A percentile compares a stretch with the other conserved stretches of the same genome.
Evolutionary conservation across 2,113 vertebrate species (phyloP).

Genomic region (Hippocampus abdominalis): DNA sequence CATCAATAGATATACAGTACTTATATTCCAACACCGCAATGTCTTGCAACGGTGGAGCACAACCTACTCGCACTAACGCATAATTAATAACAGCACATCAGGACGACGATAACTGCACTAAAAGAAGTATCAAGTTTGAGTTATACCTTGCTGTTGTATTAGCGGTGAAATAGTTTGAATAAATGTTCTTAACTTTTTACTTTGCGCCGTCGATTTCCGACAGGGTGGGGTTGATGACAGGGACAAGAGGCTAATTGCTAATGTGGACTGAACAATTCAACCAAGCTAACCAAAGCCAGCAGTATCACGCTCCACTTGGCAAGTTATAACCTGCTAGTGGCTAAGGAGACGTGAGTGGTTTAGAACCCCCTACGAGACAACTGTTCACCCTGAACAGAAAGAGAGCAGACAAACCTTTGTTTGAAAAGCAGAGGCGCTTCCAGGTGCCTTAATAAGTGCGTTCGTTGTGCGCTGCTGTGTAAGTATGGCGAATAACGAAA

Average conservation of each 20-base stretch:
- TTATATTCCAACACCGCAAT: neutral
- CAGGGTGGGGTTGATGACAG: conserved; percentile 49
- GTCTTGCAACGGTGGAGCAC: neutral
- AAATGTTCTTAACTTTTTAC: neutral
- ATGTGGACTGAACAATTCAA: conserved; percentile 6
- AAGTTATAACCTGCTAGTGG: conserved; percentile 22
- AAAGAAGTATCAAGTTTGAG: neutral
- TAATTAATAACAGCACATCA: neutral
- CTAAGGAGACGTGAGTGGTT: neutral
- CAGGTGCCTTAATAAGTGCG: conserved; percentile 47
- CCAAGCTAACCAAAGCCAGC: conserved; percentile 24
- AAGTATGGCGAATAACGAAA: conserved; percentile 70
- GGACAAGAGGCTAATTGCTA: conserved; percentile 22
- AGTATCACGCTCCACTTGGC: conserved; percentile 38
- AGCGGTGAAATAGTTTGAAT: neutral
- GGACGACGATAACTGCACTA: neutral
- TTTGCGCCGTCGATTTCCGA: neutral
- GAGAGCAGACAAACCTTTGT: conserved; percentile 40
- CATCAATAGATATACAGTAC: neutral
- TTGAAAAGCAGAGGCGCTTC: conserved; percentile 22
- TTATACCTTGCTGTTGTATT: neutral
- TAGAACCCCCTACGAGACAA: accelerated
- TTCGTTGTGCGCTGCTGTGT: conserved; percentile 48
- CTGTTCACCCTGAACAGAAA: accelerated
- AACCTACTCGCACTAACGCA: neutral